Conservation (phyloP, 2,888 invertebrate genomes). For the Ochropacha duplaris region DNA sequence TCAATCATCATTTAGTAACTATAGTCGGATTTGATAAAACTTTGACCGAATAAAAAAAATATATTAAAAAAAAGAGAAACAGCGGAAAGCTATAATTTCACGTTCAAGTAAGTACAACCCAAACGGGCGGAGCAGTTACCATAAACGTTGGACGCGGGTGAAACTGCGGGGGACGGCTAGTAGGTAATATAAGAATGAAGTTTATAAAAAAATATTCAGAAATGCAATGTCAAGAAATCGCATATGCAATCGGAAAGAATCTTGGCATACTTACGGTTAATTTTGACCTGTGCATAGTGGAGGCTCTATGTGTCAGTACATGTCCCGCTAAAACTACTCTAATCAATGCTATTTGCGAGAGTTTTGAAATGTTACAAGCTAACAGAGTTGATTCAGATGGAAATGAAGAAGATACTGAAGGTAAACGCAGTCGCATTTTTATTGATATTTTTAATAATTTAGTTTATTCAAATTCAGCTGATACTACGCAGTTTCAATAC, state of each 20-base stretch:
- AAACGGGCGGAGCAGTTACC: no score
- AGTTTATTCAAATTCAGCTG: no score
- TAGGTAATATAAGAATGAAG: no score
- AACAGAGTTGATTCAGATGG: conserved; percentile 32
- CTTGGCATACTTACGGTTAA: conserved; percentile 72
- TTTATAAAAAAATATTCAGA: conserved; percentile 39
- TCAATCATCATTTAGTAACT: no score
- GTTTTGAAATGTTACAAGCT: conserved; percentile 43
- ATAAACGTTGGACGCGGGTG: no score
- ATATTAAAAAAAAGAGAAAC: no score
- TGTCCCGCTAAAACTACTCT: conserved; percentile 50
- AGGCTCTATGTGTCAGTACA: conserved; percentile 59
- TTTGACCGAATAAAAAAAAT: no score
- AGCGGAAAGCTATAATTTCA: no score
- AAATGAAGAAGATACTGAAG: conserved; percentile 42
- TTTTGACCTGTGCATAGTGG: conserved; percentile 76
- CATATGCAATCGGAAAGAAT: conserved; percentile 64
- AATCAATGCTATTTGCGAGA: conserved; percentile 52
- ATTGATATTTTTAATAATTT: background rate
- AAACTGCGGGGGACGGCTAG: no score
- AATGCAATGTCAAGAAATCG: conserved; percentile 66
- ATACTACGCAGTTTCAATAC: no score
- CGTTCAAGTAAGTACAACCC: no score
- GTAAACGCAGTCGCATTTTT: conserved; percentile 28
- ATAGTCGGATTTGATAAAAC: no score